Conservation (phyloP, 2,113 vertebrate species). For the Bufo gargarizans region DNA sequence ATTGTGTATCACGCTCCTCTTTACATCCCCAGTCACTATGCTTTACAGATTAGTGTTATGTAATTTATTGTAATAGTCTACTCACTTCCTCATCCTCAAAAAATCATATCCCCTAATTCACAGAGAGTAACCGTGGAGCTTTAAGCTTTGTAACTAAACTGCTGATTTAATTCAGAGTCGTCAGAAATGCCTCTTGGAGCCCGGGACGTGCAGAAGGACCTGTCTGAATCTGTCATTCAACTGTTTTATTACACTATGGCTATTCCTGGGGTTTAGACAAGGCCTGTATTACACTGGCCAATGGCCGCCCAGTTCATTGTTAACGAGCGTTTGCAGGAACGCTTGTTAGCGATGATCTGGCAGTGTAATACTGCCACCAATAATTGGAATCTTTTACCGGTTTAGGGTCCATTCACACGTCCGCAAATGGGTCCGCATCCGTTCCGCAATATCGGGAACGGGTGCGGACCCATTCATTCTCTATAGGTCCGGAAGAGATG, state of each 20-base stretch:
- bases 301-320: too few relatives aligned
- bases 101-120: not conserved
- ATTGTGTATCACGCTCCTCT: not conserved
- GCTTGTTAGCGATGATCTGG: too few relatives aligned
- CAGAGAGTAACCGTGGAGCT: not conserved
- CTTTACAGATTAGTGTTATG: not conserved
- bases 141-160: conserved; percentile 7
- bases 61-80: conserved; percentile 8
- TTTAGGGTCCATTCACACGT: too few relatives aligned
- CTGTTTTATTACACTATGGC: not conserved
- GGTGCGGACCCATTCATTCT: too few relatives aligned
- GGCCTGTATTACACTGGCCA: too few relatives aligned
- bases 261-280: not conserved
- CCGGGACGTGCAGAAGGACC: not conserved
- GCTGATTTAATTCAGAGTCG: not conserved
- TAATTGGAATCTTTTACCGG: too few relatives aligned
- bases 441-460: too few relatives aligned
- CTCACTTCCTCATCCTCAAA: not conserved
- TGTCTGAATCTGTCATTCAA: not conserved
- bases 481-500: too few relatives aligned
- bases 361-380: too few relatives aligned
- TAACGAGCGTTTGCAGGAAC: too few relatives aligned
- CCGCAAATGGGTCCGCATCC: too few relatives aligned
- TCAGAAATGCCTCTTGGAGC: not conserved
- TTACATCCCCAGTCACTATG: not conserved